Evolutionary conservation across 1,140 invertebrate species (phyloP), one percentile per base, ranked within the genome.

Genomic region (Drosophila fuyamai): DNA sequence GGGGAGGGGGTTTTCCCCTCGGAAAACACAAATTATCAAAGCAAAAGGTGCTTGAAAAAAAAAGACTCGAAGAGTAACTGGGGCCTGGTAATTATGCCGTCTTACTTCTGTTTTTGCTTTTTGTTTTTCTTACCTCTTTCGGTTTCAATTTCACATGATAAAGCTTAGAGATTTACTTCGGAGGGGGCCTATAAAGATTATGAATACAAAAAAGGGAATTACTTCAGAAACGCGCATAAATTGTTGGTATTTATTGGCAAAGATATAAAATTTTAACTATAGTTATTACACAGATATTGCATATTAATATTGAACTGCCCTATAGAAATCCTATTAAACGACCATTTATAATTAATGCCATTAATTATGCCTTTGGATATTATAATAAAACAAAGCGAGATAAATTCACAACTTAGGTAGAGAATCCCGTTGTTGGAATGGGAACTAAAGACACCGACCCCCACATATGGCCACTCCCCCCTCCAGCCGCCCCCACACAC

Each of bases 51-150:
- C n/a, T 48, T 18, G 47, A 66, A 76, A 43, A 67, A 73, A 43
- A 35, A 51, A 51, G 27, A 43, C 23, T 12, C 14, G 12, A 40
- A n/a, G 51, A 29, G 40, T 53, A 55, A 44, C 60, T 55, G 57
- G 62, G 40, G 58, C 41, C 62, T 75, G 46, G 60, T 75, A 81
- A 82, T 78, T 78, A 81, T 66, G 29, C 50, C 50, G 74, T 70
- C 50, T 53, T 36, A 43, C 55, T 54, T 44, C 32, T 53, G 48
- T 48, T 48, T 66, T 50, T 2, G 13, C 4, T 36, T 55, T 54
- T 40, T 47, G 32, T 23, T 35, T 44, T 38, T 57, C 14, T 32
- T 47, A 44, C 29, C 29, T 53, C 32, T 12, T 53, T 53, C 50
- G 10, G 18, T 47, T 65, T 36, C 40, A 27, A 35, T 46, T 65